Base-by-base conservation (phyloP, 2,797 vertebrate genomes). In the Eleutherodactylus coqui region DNA sequence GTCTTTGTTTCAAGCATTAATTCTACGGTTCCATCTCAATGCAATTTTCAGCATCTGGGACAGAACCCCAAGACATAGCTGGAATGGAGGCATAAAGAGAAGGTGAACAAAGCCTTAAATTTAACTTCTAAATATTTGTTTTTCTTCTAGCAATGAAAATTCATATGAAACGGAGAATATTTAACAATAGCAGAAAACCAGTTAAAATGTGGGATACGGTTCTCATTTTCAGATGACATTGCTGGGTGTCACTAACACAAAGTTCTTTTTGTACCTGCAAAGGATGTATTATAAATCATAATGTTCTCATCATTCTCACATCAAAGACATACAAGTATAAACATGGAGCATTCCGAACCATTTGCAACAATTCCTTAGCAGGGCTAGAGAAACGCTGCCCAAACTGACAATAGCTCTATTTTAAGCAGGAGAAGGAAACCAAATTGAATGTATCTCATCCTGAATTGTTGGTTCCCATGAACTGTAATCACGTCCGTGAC, bases 381-480 rank as follows among this genome's bases (percentile, higher is more conserved):
- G 93, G 94, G 95, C 94, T 96, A 91, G 92, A 95, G 96, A 97
- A 95, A 94, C 93, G 89, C 95, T 94, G 95, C 94, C 95, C 96
- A 96, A 95, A 94, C 94, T 96, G 95, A 99, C 98, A 99, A 99
- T 99, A 96, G 96, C 94, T 96, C 97, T 99, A 99, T 99, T 99
- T 99, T 98, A 95, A 96, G 97, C 94, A 92, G 89, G 94, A 93
- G 96, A 95, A 99, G 98, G 98, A 99, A 99, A 96, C 94, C 90
- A 92, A 97, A 95, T 98, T 98, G 97, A 98, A 99, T 99, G 97
- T 98, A 97, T 97, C 96, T 96, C 98, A 98, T 99, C 97, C 97
- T 98, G 97, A 94, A 96, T 93, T 94, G 95, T 94, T 92, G 93
- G 97, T 99, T 99, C 98, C 97, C 98, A 99, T 97, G 97, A 98